Conservation (phyloP, 2,113 vertebrate species). For the Nanorana parkeri region DNA sequence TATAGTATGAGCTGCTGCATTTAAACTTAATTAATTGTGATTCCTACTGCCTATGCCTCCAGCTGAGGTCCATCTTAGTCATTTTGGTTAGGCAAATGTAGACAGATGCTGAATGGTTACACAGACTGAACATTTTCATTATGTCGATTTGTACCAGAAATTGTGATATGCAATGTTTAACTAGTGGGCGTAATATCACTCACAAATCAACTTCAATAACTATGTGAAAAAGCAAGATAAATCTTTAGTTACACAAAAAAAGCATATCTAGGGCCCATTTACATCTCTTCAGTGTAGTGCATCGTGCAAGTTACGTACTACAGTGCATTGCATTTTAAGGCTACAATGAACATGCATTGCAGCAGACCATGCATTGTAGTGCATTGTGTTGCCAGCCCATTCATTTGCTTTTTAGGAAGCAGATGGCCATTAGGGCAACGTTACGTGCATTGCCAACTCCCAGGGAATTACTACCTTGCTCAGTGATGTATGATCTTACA, state of each 20-base stretch:
- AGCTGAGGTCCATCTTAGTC: slow-evolving; percentile 17
- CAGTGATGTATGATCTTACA: no score
- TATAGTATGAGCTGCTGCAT: slow-evolving; percentile 25
- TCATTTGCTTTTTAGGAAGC: no score
- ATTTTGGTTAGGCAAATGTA: slow-evolving; percentile 26
- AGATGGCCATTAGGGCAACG: no score
- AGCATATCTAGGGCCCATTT: background rate
- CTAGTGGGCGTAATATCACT: background rate
- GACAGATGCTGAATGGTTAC: slow-evolving; percentile 7
- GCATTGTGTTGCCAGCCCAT: no score
- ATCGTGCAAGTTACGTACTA: no score
- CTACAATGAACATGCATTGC: background rate
- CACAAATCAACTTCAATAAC: background rate
- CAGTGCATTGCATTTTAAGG: no score
- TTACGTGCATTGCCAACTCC: no score
- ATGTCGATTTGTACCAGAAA: background rate
- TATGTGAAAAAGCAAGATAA: background rate
- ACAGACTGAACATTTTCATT: background rate
- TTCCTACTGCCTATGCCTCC: background rate
- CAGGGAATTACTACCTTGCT: no score
- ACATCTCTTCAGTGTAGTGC: no score
- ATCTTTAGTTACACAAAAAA: background rate
- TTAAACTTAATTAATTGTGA: slow-evolving; percentile 27
- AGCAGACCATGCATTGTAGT: no score
- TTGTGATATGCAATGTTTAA: background rate